Conservation (phyloP, 2,888 invertebrate species). For the Leucophora obtusa region DNA sequence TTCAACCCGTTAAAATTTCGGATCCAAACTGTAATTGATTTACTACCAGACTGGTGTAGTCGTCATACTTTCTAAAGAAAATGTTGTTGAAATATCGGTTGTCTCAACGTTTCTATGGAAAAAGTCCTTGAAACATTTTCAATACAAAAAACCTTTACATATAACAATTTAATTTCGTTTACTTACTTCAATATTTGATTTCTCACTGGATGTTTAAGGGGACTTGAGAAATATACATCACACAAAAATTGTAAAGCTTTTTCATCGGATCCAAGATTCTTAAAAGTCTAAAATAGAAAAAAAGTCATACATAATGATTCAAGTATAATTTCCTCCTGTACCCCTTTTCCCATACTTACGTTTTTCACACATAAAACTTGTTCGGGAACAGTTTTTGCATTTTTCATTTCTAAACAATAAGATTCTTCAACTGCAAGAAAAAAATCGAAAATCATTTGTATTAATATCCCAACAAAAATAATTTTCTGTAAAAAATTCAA, state of each 20-base stretch:
- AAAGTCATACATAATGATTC: neutral
- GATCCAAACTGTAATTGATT: no score
- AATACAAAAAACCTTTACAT: no score
- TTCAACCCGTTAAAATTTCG: no score
- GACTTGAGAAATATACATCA: conserved; percentile 74
- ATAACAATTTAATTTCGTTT: neutral
- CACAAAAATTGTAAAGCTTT: conserved; percentile 73
- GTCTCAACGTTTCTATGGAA: no score
- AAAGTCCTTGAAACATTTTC: no score
- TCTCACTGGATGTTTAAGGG: conserved; percentile 78
- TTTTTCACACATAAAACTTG: conserved; percentile 71
- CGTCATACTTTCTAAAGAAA: no score
- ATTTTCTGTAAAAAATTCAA: neutral
- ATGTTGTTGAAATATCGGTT: no score
- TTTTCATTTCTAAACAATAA: conserved; percentile 68
- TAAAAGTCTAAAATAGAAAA: conserved; percentile 65
- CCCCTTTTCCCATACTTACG: conserved; percentile 59
- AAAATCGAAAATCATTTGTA: conserved; percentile 14
- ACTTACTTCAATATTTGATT: conserved; percentile 76
- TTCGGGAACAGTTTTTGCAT: conserved; percentile 69
- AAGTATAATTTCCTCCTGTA: neutral
- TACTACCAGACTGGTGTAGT: no score
- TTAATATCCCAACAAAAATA: neutral
- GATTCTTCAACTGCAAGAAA: conserved; percentile 61
- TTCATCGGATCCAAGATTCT: conserved; percentile 63